Conservation (phyloP, 2,113 vertebrate species). For the Xyliphius kryptos region DNA sequence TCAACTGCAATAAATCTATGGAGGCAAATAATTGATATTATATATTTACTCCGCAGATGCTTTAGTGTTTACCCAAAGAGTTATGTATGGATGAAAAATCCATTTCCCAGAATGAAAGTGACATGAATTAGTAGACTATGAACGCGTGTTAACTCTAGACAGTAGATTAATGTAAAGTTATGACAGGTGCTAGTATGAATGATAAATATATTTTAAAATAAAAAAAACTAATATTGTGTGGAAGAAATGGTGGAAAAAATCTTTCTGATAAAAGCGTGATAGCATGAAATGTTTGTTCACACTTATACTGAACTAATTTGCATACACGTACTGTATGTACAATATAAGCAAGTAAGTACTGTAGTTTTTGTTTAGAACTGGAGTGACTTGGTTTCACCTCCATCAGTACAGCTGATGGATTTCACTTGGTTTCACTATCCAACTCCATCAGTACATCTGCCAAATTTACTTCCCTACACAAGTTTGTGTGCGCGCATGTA, state of each 20-base stretch:
- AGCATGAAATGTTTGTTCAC: too few relatives aligned
- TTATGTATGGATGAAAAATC: conserved; percentile 27
- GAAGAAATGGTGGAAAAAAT: too few relatives aligned
- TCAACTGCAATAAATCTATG: conserved; percentile 38
- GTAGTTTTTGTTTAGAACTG: conserved; percentile 14
- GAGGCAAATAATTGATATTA: conserved; percentile 42
- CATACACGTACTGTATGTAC: too few relatives aligned
- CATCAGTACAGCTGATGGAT: too few relatives aligned
- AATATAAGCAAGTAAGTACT: too few relatives aligned
- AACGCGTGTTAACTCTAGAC: not conserved
- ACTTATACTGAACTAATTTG: too few relatives aligned
- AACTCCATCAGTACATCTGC: conserved; percentile 34
- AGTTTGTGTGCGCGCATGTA: conserved; percentile 15
- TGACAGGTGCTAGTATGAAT: conserved; percentile 5
- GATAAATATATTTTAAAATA: too few relatives aligned
- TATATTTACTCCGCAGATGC: conserved; percentile 35
- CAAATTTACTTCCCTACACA: conserved; percentile 27
- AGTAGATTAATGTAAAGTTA: conserved; percentile 23
- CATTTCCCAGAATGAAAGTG: conserved; percentile 27
- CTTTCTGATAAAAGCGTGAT: too few relatives aligned
- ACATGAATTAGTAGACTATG: conserved; percentile 34
- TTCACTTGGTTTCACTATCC: too few relatives aligned
- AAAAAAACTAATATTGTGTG: too few relatives aligned
- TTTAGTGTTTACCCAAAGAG: conserved; percentile 25
- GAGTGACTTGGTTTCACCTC: conserved; percentile 19